phyloP scores from a whole-genome alignment of 2,113 vertebrate genomes.

The Coreoperca whiteheadi region DNA sequence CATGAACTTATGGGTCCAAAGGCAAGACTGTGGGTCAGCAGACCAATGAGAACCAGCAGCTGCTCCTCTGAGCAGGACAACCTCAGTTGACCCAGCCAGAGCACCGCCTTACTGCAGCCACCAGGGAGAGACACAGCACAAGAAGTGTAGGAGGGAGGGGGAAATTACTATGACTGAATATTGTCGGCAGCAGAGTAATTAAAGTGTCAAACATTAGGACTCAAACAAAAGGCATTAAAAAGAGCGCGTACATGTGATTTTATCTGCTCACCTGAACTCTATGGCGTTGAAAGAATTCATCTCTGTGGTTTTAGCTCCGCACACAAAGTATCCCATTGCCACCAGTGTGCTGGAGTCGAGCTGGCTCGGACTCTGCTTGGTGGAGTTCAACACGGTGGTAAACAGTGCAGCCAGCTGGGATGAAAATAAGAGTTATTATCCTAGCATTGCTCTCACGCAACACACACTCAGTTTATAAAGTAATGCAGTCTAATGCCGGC shows the following conservation, averaged over 20 bases:
- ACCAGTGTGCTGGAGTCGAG: conserved; percentile 84
- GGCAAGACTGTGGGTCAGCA: conserved; percentile 76
- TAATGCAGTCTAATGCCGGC: background rate
- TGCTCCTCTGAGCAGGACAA: conserved; percentile 85
- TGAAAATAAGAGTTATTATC: conserved; percentile 12
- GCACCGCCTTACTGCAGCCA: conserved; percentile 82
- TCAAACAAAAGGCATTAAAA: background rate
- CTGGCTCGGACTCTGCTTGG: conserved; percentile 71
- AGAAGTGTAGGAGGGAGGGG: background rate
- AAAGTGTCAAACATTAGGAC: background rate
- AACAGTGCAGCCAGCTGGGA: conserved; percentile 79
- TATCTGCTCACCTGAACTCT: conserved; percentile 84
- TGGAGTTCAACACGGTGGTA: conserved; percentile 74
- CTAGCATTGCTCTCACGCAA: background rate
- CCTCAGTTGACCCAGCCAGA: conserved; percentile 81
- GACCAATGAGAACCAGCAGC: conserved; percentile 70
- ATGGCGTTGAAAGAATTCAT: conserved; percentile 80
- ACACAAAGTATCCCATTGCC: conserved; percentile 84
- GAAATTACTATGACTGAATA: background rate
- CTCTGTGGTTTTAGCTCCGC: conserved; percentile 79
- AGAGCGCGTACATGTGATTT: background rate
- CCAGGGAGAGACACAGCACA: conserved; percentile 51
- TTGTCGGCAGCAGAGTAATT: background rate
- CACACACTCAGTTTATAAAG: background rate
- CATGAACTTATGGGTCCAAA: conserved; percentile 85